Percentiles rank a stretch among this genome's conserved stretches.
phyloP scores from a whole-genome alignment of 1,140 invertebrate genomes.

The Drosophila pallidifrons region DNA sequence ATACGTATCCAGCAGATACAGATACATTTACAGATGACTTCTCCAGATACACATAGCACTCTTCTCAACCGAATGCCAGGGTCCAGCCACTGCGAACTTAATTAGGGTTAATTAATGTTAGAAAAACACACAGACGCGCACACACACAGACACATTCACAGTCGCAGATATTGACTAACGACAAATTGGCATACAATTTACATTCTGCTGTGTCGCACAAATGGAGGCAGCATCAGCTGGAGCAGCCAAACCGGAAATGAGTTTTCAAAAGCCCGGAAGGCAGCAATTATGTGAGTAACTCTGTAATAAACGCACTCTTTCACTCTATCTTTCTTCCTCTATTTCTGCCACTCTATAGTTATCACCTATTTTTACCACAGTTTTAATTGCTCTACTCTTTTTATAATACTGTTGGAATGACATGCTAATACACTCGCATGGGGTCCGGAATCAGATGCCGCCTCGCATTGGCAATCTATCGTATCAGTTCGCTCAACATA shows the following conservation, averaged over 20 bases:
- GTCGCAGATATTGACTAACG: constrained; percentile 53
- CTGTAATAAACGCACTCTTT: constrained; percentile 31
- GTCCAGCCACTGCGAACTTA: constrained; percentile 61
- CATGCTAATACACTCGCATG: neutral
- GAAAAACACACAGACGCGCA: constrained; percentile 52
- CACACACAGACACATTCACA: constrained; percentile 20
- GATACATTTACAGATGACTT: constrained; percentile 1
- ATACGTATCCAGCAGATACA: constrained; percentile 15
- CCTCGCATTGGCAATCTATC: neutral
- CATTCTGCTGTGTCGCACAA: constrained; percentile 27
- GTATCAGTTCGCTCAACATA: neutral
- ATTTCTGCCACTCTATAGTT: constrained; percentile 13
- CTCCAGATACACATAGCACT: constrained; percentile 4
- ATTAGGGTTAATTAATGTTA: constrained; percentile 78
- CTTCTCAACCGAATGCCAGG: constrained; percentile 12
- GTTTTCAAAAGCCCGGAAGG: constrained; percentile 75
- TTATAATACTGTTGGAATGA: neutral
- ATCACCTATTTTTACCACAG: neutral
- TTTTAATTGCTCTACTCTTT: constrained; percentile 44
- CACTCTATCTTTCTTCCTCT: neutral
- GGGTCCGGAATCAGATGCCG: neutral
- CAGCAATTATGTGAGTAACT: constrained; percentile 69
- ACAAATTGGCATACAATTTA: constrained; percentile 65
- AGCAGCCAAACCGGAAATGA: constrained; percentile 66
- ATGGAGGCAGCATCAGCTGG: constrained; percentile 19